A percentile compares a stretch with the other conserved stretches of the same genome.
Conservation (phyloP, 2,888 invertebrate genomes). For the Drosophila nr. medialis region DNA sequence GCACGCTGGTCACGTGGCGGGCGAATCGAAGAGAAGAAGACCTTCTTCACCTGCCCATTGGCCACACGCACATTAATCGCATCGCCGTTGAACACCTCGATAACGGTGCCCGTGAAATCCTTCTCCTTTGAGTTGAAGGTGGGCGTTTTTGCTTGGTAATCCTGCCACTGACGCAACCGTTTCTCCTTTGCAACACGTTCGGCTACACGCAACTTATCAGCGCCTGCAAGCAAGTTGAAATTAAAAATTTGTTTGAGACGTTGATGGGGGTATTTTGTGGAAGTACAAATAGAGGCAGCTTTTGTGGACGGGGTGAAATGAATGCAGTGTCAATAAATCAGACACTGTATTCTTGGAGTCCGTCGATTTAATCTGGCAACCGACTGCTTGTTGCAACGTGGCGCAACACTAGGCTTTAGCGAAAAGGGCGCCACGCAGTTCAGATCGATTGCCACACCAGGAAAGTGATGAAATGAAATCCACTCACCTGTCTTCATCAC, state of each 20-base stretch:
- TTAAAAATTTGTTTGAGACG: not conserved
- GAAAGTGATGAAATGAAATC: not conserved
- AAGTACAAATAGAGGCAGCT: not conserved
- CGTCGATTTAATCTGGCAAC: conserved; percentile 81
- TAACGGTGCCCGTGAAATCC: conserved; percentile 92
- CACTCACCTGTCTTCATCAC: conserved; percentile 88
- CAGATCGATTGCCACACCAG: conserved; percentile 44
- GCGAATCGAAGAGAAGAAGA: conserved; percentile 97
- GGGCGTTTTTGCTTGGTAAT: conserved; percentile 92
- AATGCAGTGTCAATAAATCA: conserved; percentile 61
- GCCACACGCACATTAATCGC: conserved; percentile 93
- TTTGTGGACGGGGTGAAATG: conserved; percentile 85
- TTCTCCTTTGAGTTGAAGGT: conserved; percentile 91
- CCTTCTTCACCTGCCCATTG: conserved; percentile 93
- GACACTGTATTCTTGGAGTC: conserved; percentile 82
- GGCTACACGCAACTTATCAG: conserved; percentile 92
- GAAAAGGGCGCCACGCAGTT: conserved; percentile 56
- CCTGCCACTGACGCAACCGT: conserved; percentile 94
- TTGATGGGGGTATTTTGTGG: not conserved
- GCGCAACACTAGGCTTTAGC: conserved; percentile 55
- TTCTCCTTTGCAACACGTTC: conserved; percentile 95
- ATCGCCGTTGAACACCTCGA: conserved; percentile 98
- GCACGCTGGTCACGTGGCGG: conserved; percentile 92
- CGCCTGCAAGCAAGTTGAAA: conserved; percentile 85
- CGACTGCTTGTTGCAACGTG: conserved; percentile 38